Base-by-base conservation (phyloP, 1,140 invertebrate species). In the Drosophila sp. region DNA sequence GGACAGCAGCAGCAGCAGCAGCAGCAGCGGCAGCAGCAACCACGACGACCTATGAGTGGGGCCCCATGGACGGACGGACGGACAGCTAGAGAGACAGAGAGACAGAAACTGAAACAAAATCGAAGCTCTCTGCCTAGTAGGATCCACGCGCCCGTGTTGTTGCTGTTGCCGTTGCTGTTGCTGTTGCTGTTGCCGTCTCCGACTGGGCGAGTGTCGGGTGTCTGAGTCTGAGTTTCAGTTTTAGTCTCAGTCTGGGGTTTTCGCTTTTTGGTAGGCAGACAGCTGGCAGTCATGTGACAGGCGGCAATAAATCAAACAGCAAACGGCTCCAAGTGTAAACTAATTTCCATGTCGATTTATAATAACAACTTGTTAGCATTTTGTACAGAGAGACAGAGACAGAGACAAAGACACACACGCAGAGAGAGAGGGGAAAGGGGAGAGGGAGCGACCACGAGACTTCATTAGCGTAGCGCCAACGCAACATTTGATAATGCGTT, bases 281-380 rank as follows among this genome's bases (percentile, higher is more conserved):
- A 90, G 74, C 80, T 89, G 84, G 84, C 84, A 89, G 77, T 78
- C 84, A 75, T 72, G 71, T 79, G 84, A 89, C 84, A 89, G 84
- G 80, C 85, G 85, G 84, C 80, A 84, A 89, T 89, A 89, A 89
- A 89, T 89, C 84, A 89, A 87, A 87, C 71, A 73, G 85, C 80
- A 82, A 87, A 79, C 83, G 79, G 83, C 82, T 89, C 84, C 80
- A 90, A 89, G 84, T 89, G 84, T 83, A 90, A 89, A 84, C 84
- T 89, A 89, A 89, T 89, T 89, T 89, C 84, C 84, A 89, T 89
- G 84, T 89, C 84, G 84, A 89, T 89, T 89, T 89, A 89, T 89
- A 89, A 89, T 87, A 89, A 89, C 84, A 89, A 89, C 80, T 89
- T 89, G 84, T 89, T 89, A 89, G 84, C 84, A 89, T 89, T 89